Percentiles rank a stretch among this genome's conserved stretches.
Conservation (phyloP, 2,113 vertebrate species). For the Myocastor coypus region DNA sequence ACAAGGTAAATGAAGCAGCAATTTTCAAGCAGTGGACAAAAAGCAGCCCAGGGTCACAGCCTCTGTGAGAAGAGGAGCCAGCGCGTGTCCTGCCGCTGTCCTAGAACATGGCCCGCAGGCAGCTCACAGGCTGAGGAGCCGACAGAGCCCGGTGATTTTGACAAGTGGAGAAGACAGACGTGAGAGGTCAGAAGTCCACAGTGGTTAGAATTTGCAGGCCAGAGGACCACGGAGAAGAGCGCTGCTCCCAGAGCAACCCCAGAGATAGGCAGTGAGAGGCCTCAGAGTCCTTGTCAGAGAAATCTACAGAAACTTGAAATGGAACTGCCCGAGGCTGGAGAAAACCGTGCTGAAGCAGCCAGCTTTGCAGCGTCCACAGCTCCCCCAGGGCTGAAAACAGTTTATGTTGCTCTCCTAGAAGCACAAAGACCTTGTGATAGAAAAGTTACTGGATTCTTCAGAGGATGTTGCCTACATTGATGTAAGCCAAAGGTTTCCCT, state of each 20-base stretch:
- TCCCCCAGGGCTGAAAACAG: not conserved
- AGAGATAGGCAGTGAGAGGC: not conserved
- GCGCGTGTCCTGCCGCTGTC: too few species aligned
- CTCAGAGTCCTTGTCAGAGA: not conserved
- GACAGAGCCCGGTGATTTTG: not conserved
- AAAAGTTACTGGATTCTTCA: not conserved
- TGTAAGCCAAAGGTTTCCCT: not conserved
- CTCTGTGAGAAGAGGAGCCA: not conserved
- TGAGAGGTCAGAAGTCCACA: not conserved
- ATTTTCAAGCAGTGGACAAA: conserved; percentile 2
- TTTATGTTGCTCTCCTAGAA: not conserved
- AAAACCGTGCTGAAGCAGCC: not conserved
- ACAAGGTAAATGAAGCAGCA: not conserved
- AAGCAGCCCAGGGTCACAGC: not conserved
- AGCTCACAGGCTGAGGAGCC: not conserved
- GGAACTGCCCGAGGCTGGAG: not conserved
- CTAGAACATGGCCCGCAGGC: not conserved
- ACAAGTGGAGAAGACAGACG: not conserved
- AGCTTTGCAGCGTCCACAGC: not conserved
- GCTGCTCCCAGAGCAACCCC: not conserved
- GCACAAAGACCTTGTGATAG: not conserved
- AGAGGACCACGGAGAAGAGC: not conserved
- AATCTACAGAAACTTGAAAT: not conserved
- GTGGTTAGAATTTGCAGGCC: not conserved
- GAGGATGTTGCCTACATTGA: not conserved